Evolutionary conservation across 1,140 invertebrate genomes (phyloP).

Genomic region (Melipona quadrifasciata): DNA sequence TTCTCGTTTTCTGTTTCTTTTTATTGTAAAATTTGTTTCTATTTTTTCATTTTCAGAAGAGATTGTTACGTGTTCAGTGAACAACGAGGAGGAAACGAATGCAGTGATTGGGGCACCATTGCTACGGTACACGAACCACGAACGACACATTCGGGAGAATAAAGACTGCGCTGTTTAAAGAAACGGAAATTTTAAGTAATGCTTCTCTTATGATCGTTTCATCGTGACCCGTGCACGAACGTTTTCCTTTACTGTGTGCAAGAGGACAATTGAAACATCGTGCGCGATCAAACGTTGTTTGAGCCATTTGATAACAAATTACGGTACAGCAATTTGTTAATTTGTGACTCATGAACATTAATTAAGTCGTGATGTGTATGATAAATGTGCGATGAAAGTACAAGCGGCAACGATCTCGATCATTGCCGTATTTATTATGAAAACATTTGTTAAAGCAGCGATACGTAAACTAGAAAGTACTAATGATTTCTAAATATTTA

Average conservation of each 20-base stretch:
- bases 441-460: background rate
- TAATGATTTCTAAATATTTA: conserved; percentile 65
- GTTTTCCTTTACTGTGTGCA: background rate
- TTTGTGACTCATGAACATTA: conserved; percentile 32
- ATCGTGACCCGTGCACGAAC: background rate
- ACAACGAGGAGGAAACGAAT: conserved; percentile 75
- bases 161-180: conserved; percentile 63
- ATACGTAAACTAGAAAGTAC: conserved; percentile 15
- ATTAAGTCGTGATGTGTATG: background rate
- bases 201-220: background rate
- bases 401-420: conserved; percentile 13
- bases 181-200: conserved; percentile 3
- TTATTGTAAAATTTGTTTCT: background rate
- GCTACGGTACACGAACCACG: conserved; percentile 78
- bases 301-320: background rate
- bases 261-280: background rate
- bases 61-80: conserved; percentile 68
- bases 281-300: background rate
- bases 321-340: background rate
- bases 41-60: conserved; percentile 66
- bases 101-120: conserved; percentile 72
- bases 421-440: conserved; percentile 45
- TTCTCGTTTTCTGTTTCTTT: background rate
- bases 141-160: conserved; percentile 71
- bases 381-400: background rate